Conservation (phyloP, 2,888 invertebrate genomes). For the Epinotia bilunana region DNA sequence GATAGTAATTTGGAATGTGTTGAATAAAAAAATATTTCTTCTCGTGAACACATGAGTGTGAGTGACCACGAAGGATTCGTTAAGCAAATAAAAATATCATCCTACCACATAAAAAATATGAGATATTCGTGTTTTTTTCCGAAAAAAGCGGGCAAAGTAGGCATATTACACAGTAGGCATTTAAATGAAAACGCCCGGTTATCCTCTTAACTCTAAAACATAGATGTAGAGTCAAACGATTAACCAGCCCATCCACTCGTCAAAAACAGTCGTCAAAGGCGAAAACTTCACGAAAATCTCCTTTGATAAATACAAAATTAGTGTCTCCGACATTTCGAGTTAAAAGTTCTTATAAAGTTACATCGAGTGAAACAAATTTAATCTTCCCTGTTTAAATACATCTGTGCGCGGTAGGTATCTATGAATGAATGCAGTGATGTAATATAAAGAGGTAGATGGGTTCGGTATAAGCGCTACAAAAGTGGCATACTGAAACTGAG, state of each 20-base stretch:
- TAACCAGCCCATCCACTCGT: constrained; percentile 28
- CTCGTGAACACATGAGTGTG: too few species aligned
- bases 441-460: too few species aligned
- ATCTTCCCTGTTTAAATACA: constrained; percentile 5
- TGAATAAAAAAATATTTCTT: too few species aligned
- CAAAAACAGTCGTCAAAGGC: constrained; percentile 30
- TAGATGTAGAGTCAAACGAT: constrained; percentile 27
- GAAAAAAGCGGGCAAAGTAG: too few species aligned
- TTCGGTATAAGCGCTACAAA: too few species aligned
- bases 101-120: too few species aligned
- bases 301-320: constrained; percentile 35
- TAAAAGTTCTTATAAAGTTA: constrained; percentile 28
- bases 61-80: too few species aligned
- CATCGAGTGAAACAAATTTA: constrained; percentile 1
- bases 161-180: background rate
- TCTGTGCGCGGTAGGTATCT: background rate
- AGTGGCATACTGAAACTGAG: too few species aligned
- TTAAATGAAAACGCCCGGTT: constrained; percentile 5
- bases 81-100: too few species aligned
- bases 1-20: too few species aligned
- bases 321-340: constrained; percentile 27
- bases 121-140: too few species aligned
- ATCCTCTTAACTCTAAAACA: constrained; percentile 11
- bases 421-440: too few species aligned
- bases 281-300: constrained; percentile 26